A percentile compares a stretch with the other conserved stretches of the same genome.
Evolutionary conservation across 2,888 invertebrate species (phyloP).

Genomic region (Nysson spinosus): DNA sequence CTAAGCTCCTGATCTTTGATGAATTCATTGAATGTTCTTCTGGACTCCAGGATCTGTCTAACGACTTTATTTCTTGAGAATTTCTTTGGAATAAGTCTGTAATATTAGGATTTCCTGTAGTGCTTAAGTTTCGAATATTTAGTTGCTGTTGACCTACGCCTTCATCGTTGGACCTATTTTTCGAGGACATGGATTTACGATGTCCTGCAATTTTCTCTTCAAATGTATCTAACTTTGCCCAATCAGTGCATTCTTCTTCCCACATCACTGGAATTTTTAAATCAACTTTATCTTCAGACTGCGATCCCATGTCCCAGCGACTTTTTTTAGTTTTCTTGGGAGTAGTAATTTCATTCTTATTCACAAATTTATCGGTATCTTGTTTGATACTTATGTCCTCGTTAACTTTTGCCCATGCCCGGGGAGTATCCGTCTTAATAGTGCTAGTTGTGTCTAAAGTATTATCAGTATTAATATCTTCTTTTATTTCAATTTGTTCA

Average conservation of each 20-base stretch:
- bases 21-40: slow-evolving; percentile 17
- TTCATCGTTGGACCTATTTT: slow-evolving; percentile 23
- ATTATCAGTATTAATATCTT: slow-evolving; percentile 11
- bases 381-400: background rate
- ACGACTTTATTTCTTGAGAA: slow-evolving; percentile 30
- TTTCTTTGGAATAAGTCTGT: slow-evolving; percentile 41
- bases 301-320: slow-evolving; percentile 71
- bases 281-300: slow-evolving; percentile 60
- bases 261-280: slow-evolving; percentile 60
- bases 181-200: slow-evolving; percentile 23
- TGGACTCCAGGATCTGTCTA: slow-evolving; percentile 41
- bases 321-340: slow-evolving; percentile 63
- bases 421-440: slow-evolving; percentile 22
- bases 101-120: slow-evolving; percentile 17
- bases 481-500: slow-evolving; percentile 23
- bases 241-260: slow-evolving; percentile 61
- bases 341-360: slow-evolving; percentile 13
- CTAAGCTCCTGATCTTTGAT: slow-evolving; percentile 6
- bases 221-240: slow-evolving; percentile 47
- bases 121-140: slow-evolving; percentile 11
- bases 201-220: slow-evolving; percentile 33
- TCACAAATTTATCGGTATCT: slow-evolving; percentile 6
- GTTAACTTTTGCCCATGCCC: too few relatives aligned
- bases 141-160: slow-evolving; percentile 18
- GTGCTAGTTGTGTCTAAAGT: background rate